Base-by-base conservation (phyloP, 2,888 invertebrate genomes). In the Nymphalis c-album region DNA sequence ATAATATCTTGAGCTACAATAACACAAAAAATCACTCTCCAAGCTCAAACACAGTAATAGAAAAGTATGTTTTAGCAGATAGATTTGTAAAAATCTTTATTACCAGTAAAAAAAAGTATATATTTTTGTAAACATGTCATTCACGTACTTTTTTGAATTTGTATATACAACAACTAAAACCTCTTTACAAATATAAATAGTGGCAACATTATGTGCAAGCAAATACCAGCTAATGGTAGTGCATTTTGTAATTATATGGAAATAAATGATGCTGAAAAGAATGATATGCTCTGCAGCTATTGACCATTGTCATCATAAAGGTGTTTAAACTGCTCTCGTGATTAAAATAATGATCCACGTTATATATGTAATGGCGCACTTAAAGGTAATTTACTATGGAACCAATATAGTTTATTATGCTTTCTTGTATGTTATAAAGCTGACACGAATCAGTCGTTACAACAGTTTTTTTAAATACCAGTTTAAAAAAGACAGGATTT, bases 321-420 rank as follows among this genome's bases (percentile, higher is more conserved):
- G 51, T 60, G 67, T 60, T 47, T 53, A 60, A 68, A 64, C 68
- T 59, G 20, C 35, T 31, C 50, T 55, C 60, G 65, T 65, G 60
- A 65, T 65, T 65, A 60, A 60, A 60, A 55, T 65, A 65, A 65
- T 65, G 60, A 60, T 35, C 35, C 65, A 55, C 17, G 47, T 60
- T 60, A 65, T 47, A 60, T 65, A 55, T 31, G n/a, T 22, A 35
- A 22, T 20, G 20, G 60, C 18, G 40, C 53, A 46, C 45, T 55
- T 60, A 53, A 55, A 26, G 60, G n/a, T 48, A 35, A 26, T 65
- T 60, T 65, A 55, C 35, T 55, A 17, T 35, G 18, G 57, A 40
- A 40, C 10, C 57, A 40, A 57, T 40, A 40, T 40, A 13, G 40
- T 18, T 5, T 57, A 55, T 31, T 7, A 51, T 31, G 48, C 18